Conservation (phyloP, 1,140 invertebrate genomes). For the Physella acuta region DNA sequence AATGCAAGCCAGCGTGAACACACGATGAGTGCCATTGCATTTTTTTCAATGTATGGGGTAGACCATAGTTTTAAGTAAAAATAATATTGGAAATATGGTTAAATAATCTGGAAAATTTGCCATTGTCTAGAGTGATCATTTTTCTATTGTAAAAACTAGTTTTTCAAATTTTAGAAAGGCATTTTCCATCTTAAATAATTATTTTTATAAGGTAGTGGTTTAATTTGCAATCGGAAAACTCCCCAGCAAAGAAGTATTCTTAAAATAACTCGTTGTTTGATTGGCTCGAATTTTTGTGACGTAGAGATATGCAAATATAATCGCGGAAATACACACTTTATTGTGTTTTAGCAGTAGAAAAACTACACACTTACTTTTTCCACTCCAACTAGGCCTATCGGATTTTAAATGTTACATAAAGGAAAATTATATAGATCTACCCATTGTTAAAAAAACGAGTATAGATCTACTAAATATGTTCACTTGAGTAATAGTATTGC, state of each 20-base stretch:
- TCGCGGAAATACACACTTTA: neutral
- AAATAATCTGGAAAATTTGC: too few relatives aligned
- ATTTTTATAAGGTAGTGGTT: neutral
- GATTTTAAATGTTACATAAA: too few relatives aligned
- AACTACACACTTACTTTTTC: too few relatives aligned
- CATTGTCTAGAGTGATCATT: neutral
- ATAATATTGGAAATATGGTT: too few relatives aligned
- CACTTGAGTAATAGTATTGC: too few relatives aligned
- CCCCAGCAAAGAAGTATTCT: constrained; percentile 7
- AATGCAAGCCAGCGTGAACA: constrained; percentile 25
- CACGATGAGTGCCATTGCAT: neutral
- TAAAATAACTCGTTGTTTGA: neutral
- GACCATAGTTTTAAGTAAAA: too few relatives aligned
- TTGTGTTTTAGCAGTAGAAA: too few relatives aligned
- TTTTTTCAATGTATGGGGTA: neutral
- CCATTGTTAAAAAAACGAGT: too few relatives aligned
- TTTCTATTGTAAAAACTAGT: neutral
- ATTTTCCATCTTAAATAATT: neutral
- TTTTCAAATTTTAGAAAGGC: neutral
- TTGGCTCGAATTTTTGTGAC: constrained; percentile 1
- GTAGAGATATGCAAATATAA: constrained; percentile 5
- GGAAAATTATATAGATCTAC: too few relatives aligned
- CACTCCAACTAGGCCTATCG: too few relatives aligned
- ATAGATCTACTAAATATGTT: too few relatives aligned
- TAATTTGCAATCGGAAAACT: constrained; percentile 20